These are phyloP conservation scores for Netelia virgata DNA, from an alignment of 2,888 invertebrate species.

Conservation along the genomic window DNA sequence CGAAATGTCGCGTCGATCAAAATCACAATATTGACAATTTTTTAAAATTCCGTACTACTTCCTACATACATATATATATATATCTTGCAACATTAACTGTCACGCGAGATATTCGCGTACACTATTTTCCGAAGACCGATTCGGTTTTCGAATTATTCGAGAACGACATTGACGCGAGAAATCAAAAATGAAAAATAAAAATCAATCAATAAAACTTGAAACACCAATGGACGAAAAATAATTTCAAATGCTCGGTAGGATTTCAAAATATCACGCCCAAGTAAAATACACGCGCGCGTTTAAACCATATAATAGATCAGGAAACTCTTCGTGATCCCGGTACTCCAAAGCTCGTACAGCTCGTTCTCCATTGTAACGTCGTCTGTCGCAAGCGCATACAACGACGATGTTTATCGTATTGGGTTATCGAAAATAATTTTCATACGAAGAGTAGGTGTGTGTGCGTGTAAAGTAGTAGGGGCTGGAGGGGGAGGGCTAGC, in stretches of 20 bases:
- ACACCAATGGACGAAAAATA: too few relatives aligned
- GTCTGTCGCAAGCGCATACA: conserved; percentile 2
- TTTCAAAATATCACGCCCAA: background rate
- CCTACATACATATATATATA: background rate
- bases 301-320: conserved; percentile 14
- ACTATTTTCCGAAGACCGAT: too few relatives aligned
- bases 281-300: background rate
- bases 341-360: background rate
- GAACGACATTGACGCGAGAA: too few relatives aligned
- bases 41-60: background rate
- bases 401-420: conserved; percentile 69
- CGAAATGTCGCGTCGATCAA: too few relatives aligned
- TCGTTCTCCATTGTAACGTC: background rate
- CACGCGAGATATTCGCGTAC: background rate
- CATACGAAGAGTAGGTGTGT: background rate
- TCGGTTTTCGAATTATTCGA: too few relatives aligned
- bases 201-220: too few relatives aligned
- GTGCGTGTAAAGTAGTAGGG: background rate
- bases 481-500: too few relatives aligned
- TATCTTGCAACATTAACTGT: too few relatives aligned
- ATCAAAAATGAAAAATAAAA: too few relatives aligned
- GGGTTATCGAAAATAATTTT: conserved; percentile 75
- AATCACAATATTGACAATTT: background rate
- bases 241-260: too few relatives aligned
- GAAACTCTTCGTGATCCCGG: conserved; percentile 5